Evolutionary conservation across 2,888 invertebrate genomes (phyloP).

Genomic region (Agrotis ipsilon): DNA sequence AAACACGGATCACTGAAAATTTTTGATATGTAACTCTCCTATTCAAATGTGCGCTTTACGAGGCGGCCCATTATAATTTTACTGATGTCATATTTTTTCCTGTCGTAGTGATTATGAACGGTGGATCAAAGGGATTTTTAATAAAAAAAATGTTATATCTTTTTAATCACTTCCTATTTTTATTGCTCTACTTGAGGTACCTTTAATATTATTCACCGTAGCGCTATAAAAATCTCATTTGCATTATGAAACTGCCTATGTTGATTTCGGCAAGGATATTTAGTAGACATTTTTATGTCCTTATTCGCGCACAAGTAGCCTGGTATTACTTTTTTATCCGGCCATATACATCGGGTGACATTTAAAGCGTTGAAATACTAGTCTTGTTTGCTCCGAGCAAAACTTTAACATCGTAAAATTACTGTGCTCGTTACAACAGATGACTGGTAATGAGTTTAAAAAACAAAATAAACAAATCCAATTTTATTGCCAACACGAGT

Average conservation of each 20-base stretch:
- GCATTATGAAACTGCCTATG: slow-evolving; percentile 65
- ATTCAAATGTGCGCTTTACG: slow-evolving; percentile 90
- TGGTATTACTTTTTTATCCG: slow-evolving; percentile 40
- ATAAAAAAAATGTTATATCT: slow-evolving; percentile 84
- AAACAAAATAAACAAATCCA: slow-evolving; percentile 84
- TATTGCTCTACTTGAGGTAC: slow-evolving; percentile 72
- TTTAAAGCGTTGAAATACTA: slow-evolving; percentile 36
- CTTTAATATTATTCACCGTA: slow-evolving; percentile 81
- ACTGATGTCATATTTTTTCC: slow-evolving; percentile 88
- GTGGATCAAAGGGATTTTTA: slow-evolving; percentile 85
- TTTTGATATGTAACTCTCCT: slow-evolving; percentile 91
- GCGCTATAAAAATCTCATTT: slow-evolving; percentile 73
- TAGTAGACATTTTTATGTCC: slow-evolving; percentile 65
- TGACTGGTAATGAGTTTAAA: slow-evolving; percentile 68
- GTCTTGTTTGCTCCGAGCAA: slow-evolving; percentile 43
- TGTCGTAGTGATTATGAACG: slow-evolving; percentile 85
- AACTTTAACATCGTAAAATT: slow-evolving; percentile 42
- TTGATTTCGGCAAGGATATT: slow-evolving; percentile 61
- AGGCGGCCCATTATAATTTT: slow-evolving; percentile 88
- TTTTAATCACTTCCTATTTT: slow-evolving; percentile 89
- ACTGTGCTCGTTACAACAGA: slow-evolving; percentile 63
- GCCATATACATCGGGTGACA: slow-evolving; percentile 47
- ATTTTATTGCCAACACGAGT: slow-evolving; percentile 85
- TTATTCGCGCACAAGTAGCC: slow-evolving; percentile 44
- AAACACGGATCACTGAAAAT: slow-evolving; percentile 91